Evolutionary conservation across 1,140 invertebrate genomes (phyloP).

Genomic region (Littorina saxatilis): DNA sequence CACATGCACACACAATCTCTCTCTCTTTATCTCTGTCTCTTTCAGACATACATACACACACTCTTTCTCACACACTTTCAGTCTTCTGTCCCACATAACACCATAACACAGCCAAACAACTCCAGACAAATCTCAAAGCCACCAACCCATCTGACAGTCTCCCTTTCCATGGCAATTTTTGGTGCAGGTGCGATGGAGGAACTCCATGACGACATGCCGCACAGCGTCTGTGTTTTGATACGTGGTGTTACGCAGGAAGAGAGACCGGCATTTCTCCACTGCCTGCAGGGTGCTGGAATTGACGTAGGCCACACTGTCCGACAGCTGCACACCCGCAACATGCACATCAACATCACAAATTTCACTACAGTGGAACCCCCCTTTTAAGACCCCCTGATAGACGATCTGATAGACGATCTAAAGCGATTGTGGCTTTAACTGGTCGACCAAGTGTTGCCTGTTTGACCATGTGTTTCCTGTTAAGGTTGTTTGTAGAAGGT

Average conservation of each 20-base stretch:
- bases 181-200: slow-evolving; percentile 34
- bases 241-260: slow-evolving; percentile 25
- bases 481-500: too few relatives aligned
- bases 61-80: too few relatives aligned
- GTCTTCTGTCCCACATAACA: too few relatives aligned
- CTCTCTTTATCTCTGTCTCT: too few relatives aligned
- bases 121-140: neutral
- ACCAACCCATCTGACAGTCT: slow-evolving; percentile 16
- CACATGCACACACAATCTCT: too few relatives aligned
- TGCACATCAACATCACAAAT: neutral
- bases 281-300: neutral
- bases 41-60: too few relatives aligned
- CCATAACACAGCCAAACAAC: too few relatives aligned
- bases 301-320: neutral
- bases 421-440: too few relatives aligned
- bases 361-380: neutral
- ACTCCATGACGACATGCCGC: slow-evolving; percentile 7
- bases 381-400: too few relatives aligned
- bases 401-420: neutral
- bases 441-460: too few relatives aligned
- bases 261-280: neutral
- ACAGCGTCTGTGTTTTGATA: slow-evolving; percentile 3
- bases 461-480: too few relatives aligned
- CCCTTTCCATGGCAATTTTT: slow-evolving; percentile 36
- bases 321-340: neutral